These are phyloP conservation scores for Anas flavirostris DNA, from an alignment of 2,797 vertebrate species.

Conservation along the genomic window DNA sequence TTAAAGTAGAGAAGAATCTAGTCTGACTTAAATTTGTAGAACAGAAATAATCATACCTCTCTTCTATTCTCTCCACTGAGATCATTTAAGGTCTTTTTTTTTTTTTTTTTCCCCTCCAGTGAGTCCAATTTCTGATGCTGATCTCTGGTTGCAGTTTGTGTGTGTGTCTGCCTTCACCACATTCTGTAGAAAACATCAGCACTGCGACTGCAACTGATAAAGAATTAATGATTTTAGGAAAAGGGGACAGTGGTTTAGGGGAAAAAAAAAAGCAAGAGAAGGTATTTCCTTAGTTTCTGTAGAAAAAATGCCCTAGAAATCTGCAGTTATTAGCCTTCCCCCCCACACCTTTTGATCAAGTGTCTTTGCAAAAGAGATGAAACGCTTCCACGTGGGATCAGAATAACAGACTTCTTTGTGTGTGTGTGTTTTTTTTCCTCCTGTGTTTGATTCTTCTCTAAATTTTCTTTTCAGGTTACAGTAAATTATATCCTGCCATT, in stretches of 20 bases:
- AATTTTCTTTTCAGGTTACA: too few species aligned
- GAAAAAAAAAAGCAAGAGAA: neutral
- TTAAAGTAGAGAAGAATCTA: neutral
- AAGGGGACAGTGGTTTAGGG: neutral
- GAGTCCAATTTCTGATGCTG: constrained; percentile 6
- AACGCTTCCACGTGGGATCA: neutral
- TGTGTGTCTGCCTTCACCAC: neutral
- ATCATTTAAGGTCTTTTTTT: constrained; percentile 4
- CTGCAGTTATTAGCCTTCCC: neutral
- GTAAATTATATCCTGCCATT: neutral
- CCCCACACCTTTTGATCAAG: neutral
- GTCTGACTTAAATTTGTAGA: neutral
- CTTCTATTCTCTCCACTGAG: neutral
- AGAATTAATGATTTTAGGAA: constrained; percentile 51
- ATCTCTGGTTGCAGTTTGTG: neutral
- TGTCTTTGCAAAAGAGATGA: neutral
- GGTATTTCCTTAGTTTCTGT: neutral
- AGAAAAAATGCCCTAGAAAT: neutral
- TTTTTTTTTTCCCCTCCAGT: neutral
- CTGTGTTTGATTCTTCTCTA: neutral
- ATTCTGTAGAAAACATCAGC: neutral
- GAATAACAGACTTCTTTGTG: neutral
- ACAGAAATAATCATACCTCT: neutral
- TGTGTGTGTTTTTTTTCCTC: neutral
- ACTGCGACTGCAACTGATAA: neutral